Percentiles rank a stretch among this genome's conserved stretches.
phyloP scores from a whole-genome alignment of 2,797 vertebrate genomes.

The Falco peregrinus region DNA sequence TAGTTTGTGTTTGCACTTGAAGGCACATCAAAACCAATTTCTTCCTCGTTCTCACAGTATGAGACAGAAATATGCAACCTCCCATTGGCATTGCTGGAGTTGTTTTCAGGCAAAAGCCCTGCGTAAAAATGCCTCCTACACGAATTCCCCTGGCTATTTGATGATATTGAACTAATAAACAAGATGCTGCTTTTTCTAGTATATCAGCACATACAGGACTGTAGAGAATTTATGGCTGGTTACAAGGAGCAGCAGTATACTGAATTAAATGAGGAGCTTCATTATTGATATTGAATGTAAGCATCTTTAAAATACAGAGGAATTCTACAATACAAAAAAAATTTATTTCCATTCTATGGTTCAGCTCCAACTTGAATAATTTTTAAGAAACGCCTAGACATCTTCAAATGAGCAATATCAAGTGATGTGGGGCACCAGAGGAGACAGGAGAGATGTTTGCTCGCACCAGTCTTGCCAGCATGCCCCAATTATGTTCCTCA shows the following conservation, averaged over 20 bases:
- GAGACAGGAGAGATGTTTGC: neutral
- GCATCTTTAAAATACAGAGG: neutral
- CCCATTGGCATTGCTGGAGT: neutral
- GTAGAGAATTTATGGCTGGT: slow-evolving; percentile 1
- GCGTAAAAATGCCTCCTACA: neutral
- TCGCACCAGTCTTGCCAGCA: neutral
- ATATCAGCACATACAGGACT: neutral
- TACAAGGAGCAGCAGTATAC: neutral
- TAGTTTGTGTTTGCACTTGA: neutral
- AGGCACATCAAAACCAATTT: neutral
- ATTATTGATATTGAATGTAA: neutral
- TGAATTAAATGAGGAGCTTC: neutral
- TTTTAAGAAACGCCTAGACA: neutral
- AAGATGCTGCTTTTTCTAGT: neutral
- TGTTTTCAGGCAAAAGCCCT: neutral
- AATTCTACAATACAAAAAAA: neutral
- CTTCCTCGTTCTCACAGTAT: neutral
- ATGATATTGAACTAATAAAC: slow-evolving; percentile 5
- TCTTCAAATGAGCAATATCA: neutral
- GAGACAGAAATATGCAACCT: neutral
- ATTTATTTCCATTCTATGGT: neutral
- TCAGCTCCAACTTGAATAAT: neutral
- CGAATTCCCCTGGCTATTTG: neutral
- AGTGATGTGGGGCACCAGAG: neutral
- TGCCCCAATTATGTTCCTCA: neutral